These are phyloP conservation scores for Stomatorhinus walkeri DNA, from an alignment of 2,797 vertebrate species.

Conservation along the genomic window DNA sequence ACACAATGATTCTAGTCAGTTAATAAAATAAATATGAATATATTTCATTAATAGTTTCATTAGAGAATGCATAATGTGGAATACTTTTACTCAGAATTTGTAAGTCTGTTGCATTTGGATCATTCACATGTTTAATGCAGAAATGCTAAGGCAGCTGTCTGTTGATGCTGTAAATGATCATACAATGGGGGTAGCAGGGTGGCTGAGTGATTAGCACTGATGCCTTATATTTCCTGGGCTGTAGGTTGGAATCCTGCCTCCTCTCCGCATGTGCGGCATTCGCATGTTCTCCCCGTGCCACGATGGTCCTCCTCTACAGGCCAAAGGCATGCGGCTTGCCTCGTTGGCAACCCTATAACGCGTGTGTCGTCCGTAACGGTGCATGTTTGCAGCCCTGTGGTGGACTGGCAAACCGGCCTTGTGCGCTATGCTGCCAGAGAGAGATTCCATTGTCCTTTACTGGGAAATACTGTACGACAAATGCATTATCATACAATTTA, in stretches of 20 bases:
- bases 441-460: not conserved
- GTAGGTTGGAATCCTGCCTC: not conserved
- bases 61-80: not conserved
- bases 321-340: not conserved
- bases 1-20: not conserved
- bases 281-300: not conserved
- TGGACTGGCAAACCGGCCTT: not conserved
- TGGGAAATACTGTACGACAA: not conserved
- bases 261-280: not conserved
- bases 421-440: not conserved
- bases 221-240: not conserved
- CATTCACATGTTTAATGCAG: not conserved
- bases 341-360: not conserved
- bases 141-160: not conserved
- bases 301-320: not conserved
- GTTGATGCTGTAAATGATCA: not conserved
- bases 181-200: not conserved
- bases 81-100: not conserved
- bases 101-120: not conserved
- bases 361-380: not conserved
- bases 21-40: not conserved
- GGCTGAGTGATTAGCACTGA: not conserved
- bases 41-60: not conserved
- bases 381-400: not conserved
- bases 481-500: not conserved